These are phyloP conservation scores for Chrysopa pallens DNA, from an alignment of 1,140 invertebrate species.

Conservation along the genomic window DNA sequence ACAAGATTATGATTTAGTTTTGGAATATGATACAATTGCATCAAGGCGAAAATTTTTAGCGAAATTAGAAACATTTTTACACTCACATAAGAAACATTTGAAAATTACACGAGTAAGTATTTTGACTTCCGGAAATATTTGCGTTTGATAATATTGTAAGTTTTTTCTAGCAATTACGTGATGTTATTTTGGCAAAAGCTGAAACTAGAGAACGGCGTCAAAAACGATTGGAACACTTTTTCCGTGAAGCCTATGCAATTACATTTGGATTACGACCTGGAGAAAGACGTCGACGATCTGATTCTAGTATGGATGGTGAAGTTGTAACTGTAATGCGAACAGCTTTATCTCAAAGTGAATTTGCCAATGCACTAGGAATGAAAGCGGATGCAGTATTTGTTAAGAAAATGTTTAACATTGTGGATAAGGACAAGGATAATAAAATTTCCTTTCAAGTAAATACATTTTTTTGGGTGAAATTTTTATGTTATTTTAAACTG, in stretches of 20 bases:
- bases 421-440: slow-evolving; percentile 90
- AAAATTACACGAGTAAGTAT: slow-evolving; percentile 38
- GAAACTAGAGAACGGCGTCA: slow-evolving; percentile 92
- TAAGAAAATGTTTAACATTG: slow-evolving; percentile 97
- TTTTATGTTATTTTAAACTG: not conserved
- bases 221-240: slow-evolving; percentile 91
- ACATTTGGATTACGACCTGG: slow-evolving; percentile 73
- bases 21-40: slow-evolving; percentile 73
- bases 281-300: slow-evolving; percentile 45
- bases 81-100: slow-evolving; percentile 64
- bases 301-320: slow-evolving; percentile 63
- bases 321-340: slow-evolving; percentile 85
- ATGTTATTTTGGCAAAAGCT: slow-evolving; percentile 80
- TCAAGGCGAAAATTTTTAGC: slow-evolving; percentile 76
- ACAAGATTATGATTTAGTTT: slow-evolving; percentile 88
- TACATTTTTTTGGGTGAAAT: not conserved
- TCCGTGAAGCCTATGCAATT: slow-evolving; percentile 91
- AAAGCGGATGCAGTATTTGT: slow-evolving; percentile 92
- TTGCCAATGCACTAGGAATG: slow-evolving; percentile 94
- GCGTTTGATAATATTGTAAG: not conserved
- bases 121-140: not conserved
- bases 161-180: slow-evolving; percentile 38
- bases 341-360: slow-evolving; percentile 84
- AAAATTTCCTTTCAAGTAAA: slow-evolving; percentile 82
- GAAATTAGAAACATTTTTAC: slow-evolving; percentile 71